phyloP scores from a whole-genome alignment of 64 coral and sea anemone species.

The Porites australiensis region DNA sequence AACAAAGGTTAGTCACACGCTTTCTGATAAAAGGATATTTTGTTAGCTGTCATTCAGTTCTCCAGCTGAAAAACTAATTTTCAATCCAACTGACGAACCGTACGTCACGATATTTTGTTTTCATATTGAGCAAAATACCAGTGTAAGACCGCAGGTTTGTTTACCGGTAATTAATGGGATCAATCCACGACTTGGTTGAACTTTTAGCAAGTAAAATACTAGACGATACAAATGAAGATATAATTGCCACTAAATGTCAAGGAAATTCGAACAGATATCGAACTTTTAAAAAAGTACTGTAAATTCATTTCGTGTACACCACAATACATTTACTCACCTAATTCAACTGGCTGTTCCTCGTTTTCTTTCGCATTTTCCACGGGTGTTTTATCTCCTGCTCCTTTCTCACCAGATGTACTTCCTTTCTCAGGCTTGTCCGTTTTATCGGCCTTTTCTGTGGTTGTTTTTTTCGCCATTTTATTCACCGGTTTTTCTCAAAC shows the following conservation, averaged over 20 bases:
- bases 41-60: too few relatives aligned
- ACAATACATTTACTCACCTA: constrained; percentile 47
- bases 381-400: constrained; percentile 85
- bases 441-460: constrained; percentile 55
- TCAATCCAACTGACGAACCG: too few relatives aligned
- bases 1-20: too few relatives aligned
- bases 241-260: not conserved
- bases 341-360: constrained; percentile 63
- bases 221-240: not conserved
- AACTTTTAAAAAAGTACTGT: not conserved
- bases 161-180: not conserved
- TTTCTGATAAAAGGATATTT: too few relatives aligned
- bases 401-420: constrained; percentile 72
- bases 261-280: not conserved
- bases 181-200: not conserved
- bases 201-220: not conserved
- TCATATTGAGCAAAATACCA: too few relatives aligned
- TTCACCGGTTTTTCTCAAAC: too few relatives aligned
- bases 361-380: constrained; percentile 74
- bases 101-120: too few relatives aligned
- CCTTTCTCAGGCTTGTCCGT: constrained; percentile 57
- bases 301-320: too few relatives aligned
- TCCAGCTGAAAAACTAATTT: too few relatives aligned
- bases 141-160: not conserved
- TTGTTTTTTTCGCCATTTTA: constrained; percentile 88